Evolutionary conservation across 2,888 invertebrate genomes (phyloP), one percentile per base, ranked within the genome.

Genomic region (Dasysyrphus tricinctus): DNA sequence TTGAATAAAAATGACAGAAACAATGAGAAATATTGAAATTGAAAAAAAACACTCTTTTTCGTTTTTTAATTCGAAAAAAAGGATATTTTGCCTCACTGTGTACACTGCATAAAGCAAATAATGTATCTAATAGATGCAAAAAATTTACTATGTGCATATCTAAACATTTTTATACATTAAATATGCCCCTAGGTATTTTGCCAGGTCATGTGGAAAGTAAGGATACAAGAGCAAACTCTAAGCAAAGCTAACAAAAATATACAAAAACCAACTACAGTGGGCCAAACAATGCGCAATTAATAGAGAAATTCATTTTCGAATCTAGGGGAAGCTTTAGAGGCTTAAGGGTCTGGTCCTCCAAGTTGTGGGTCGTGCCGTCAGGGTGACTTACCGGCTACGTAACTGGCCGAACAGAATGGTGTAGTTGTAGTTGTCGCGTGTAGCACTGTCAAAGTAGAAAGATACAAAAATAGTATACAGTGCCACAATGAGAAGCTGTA

Each of bases 141-240:
- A n/a, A 79, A 75, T 75, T 79, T 82, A 82, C 75, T 82, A 86
- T 86, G 86, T 86, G 76, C 88, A 83, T 87, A 88, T 88, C 85
- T 80, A 88, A 88, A 88, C 80, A 77, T 79, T 73, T 88, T 78
- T 73, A 42, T 75, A 70, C 75, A 54, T 19, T 49, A 77, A 80
- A 19, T 77, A 44, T 59, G 61, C 67, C 65, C 57, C 54, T 19
- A 77, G 61, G 69, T 24, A 79, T 8, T 8, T 70, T 79, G 75
- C 54, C 61, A 82, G 73, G 7, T 80, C 82, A 76, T 82, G 82
- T 76, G 47, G 81, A 79, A 82, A 79, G 69, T 80, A 73, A 78
- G 39, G 67, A 73, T 61, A 67, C 37, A 51, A 44, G 16, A 14
- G 7, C 39, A 51, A 39, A 32, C 32, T 32, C n/a, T n/a, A n/a